phyloP scores from a whole-genome alignment of 2,888 invertebrate genomes.

The Nomada goodeniana region DNA sequence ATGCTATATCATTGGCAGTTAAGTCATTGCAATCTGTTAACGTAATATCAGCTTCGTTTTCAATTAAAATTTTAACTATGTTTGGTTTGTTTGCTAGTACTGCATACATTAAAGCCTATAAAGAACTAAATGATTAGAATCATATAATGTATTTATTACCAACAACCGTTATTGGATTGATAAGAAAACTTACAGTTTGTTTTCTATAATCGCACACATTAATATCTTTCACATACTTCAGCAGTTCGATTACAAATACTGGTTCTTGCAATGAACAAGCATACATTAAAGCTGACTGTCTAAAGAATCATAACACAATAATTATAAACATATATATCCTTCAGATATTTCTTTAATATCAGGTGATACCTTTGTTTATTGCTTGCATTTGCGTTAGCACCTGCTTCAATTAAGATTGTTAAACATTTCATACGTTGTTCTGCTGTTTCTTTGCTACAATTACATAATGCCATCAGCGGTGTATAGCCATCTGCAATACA shows the following conservation, averaged over 20 bases:
- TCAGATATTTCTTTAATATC: slow-evolving; percentile 10
- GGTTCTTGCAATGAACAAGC: slow-evolving; percentile 86
- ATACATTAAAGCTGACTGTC: slow-evolving; percentile 88
- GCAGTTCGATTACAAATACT: slow-evolving; percentile 85
- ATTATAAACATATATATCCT: slow-evolving; percentile 8
- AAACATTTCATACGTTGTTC: slow-evolving; percentile 85
- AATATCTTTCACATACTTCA: slow-evolving; percentile 86
- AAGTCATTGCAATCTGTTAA: slow-evolving; percentile 85
- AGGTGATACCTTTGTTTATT: slow-evolving; percentile 82
- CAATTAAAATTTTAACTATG: slow-evolving; percentile 86
- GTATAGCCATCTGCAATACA: slow-evolving; percentile 86
- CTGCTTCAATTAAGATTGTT: slow-evolving; percentile 85
- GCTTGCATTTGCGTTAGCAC: slow-evolving; percentile 86
- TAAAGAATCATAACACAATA: slow-evolving; percentile 76
- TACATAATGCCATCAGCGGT: slow-evolving; percentile 88
- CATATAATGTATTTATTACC: background rate
- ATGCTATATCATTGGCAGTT: slow-evolving; percentile 86
- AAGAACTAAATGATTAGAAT: slow-evolving; percentile 23
- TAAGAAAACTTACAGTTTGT: slow-evolving; percentile 86
- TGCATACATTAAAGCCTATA: slow-evolving; percentile 88
- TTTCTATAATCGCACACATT: slow-evolving; percentile 87
- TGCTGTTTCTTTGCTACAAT: slow-evolving; percentile 84
- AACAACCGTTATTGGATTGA: background rate
- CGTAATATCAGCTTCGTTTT: slow-evolving; percentile 85
- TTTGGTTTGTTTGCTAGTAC: slow-evolving; percentile 86